phyloP scores from a whole-genome alignment of 2,797 vertebrate genomes.

The Brachymystax lenok region DNA sequence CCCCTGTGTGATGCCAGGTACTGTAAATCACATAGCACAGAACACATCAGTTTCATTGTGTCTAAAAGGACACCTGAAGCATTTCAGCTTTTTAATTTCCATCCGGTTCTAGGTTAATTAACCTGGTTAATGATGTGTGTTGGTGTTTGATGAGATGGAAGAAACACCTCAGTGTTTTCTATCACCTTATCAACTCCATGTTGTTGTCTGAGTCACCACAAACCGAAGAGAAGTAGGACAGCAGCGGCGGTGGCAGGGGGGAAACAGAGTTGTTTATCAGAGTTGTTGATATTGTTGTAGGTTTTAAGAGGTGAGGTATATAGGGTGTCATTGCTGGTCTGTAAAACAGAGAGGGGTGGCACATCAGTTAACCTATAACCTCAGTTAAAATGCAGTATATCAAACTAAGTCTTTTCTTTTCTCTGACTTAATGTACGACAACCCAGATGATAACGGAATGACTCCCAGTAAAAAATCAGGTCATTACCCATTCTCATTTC shows the following conservation, averaged over 20 bases:
- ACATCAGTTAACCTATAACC: background rate
- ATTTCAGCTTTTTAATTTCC: background rate
- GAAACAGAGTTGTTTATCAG: background rate
- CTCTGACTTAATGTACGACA: background rate
- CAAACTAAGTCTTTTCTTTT: background rate
- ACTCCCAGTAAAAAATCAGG: background rate
- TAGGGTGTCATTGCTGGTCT: background rate
- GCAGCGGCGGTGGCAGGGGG: background rate
- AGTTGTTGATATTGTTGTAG: background rate
- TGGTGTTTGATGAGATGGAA: slow-evolving; percentile 6
- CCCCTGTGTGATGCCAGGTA: background rate
- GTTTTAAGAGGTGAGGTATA: background rate
- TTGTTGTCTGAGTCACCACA: background rate
- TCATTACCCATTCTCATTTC: slow-evolving; percentile 4
- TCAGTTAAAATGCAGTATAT: background rate
- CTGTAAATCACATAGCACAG: background rate
- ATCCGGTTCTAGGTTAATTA: background rate
- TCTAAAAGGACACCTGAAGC: background rate
- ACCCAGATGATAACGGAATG: background rate
- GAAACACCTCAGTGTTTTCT: background rate
- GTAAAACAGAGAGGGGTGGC: background rate
- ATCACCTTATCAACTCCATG: background rate
- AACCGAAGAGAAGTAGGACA: background rate
- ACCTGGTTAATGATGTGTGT: background rate
- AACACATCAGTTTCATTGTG: background rate